Conservation (phyloP, 2,888 invertebrate genomes). For the Morpho achilles region DNA sequence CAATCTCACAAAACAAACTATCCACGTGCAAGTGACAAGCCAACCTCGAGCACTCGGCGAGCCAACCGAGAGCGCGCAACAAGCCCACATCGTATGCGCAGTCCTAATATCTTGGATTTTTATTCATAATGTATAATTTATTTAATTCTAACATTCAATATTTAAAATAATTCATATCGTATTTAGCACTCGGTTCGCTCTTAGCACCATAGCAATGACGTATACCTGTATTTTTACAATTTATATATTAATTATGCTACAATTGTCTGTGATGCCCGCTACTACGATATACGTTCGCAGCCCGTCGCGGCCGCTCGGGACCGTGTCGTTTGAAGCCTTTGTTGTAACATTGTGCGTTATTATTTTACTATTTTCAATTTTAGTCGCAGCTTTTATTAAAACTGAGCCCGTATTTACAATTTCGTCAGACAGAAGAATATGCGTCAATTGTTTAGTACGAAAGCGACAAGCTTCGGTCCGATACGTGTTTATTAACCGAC, state of each 20-base stretch:
- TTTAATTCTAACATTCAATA: background rate
- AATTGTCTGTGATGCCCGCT: too few species aligned
- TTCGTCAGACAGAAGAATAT: constrained; percentile 4
- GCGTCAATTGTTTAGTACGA: constrained; percentile 23
- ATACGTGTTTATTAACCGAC: constrained; percentile 14
- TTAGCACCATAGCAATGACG: constrained; percentile 27
- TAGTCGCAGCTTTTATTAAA: constrained; percentile 25
- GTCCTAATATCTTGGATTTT: background rate
- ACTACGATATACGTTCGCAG: too few species aligned
- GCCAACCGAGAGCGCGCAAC: too few species aligned
- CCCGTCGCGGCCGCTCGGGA: too few species aligned
- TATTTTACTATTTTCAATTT: constrained; percentile 37
- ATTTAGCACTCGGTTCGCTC: constrained; percentile 26
- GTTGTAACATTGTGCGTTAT: constrained; percentile 30
- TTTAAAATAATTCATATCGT: background rate
- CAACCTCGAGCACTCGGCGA: too few species aligned
- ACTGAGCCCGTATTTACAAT: constrained; percentile 27
- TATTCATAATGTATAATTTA: background rate
- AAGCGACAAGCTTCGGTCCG: constrained; percentile 24
- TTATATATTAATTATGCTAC: too few species aligned
- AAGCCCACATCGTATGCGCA: too few species aligned
- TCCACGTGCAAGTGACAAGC: too few species aligned
- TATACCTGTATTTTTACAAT: too few species aligned
- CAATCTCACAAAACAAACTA: too few species aligned
- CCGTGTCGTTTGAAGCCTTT: background rate